phyloP scores from a whole-genome alignment of 2,888 invertebrate genomes.

The Bruchidius siliquastri region DNA sequence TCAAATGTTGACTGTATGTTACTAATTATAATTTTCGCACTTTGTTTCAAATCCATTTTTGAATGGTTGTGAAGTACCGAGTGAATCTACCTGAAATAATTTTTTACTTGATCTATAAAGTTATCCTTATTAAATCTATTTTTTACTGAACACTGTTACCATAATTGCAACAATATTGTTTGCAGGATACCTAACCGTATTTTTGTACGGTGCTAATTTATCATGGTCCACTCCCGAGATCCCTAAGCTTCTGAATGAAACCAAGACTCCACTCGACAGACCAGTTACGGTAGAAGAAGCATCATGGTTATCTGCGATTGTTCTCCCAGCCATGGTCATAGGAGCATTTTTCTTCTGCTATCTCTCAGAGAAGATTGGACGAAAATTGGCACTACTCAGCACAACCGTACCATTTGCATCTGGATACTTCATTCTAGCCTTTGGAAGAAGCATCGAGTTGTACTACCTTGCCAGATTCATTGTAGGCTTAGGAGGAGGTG shows the following conservation, averaged over 20 bases:
- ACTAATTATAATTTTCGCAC: no score
- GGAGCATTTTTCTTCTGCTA: conserved; percentile 67
- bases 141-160: no score
- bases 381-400: conserved; percentile 61
- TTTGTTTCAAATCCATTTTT: no score
- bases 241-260: conserved; percentile 13
- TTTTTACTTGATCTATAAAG: no score
- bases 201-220: conserved; percentile 20
- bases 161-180: background rate
- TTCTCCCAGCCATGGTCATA: conserved; percentile 41
- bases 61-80: no score
- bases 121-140: no score
- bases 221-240: conserved; percentile 24
- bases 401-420: conserved; percentile 60
- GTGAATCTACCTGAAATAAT: no score
- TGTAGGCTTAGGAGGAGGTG: conserved; percentile 46
- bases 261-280: conserved; percentile 8
- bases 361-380: conserved; percentile 60
- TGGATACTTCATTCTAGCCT: conserved; percentile 64
- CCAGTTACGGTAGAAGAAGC: conserved; percentile 12
- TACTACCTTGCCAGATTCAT: conserved; percentile 12
- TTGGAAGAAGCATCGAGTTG: conserved; percentile 40
- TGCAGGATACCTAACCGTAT: conserved; percentile 14
- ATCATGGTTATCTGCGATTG: conserved; percentile 26
- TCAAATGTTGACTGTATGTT: no score